These are phyloP conservation scores for Lasius platythorax DNA, from an alignment of 2,888 invertebrate genomes.

Conservation along the genomic window DNA sequence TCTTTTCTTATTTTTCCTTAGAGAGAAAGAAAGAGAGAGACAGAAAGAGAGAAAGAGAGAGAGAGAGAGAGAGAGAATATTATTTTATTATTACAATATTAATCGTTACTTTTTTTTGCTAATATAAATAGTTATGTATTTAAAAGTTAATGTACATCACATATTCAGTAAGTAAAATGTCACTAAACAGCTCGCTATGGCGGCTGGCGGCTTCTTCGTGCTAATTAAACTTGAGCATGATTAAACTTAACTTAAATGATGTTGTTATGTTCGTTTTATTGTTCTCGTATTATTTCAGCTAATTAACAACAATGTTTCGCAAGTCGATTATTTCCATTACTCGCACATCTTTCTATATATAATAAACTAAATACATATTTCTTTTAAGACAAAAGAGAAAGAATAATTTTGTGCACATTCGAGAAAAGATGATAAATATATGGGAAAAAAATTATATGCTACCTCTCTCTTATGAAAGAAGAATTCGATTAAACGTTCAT, in stretches of 20 bases:
- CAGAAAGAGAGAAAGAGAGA: neutral
- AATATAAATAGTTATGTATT: neutral
- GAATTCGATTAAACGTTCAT: neutral
- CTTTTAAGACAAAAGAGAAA: neutral
- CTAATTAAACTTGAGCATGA: constrained; percentile 63
- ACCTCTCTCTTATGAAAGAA: neutral
- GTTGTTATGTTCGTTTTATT: constrained; percentile 52
- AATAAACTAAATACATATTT: neutral
- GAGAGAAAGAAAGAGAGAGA: too few relatives aligned
- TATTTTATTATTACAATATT: neutral
- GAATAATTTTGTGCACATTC: neutral
- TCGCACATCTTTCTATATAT: neutral
- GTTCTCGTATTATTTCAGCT: neutral
- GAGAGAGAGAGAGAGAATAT: neutral
- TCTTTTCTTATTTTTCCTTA: neutral
- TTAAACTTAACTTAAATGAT: constrained; percentile 61
- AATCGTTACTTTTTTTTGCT: neutral
- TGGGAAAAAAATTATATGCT: neutral
- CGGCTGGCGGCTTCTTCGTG: constrained; percentile 53
- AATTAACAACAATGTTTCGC: neutral
- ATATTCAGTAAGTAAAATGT: neutral
- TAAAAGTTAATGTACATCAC: neutral
- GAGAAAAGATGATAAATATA: neutral
- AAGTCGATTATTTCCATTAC: neutral
- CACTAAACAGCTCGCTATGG: neutral